phyloP scores from a whole-genome alignment of 1,140 invertebrate genomes.

The Tetramorium simillimum region DNA sequence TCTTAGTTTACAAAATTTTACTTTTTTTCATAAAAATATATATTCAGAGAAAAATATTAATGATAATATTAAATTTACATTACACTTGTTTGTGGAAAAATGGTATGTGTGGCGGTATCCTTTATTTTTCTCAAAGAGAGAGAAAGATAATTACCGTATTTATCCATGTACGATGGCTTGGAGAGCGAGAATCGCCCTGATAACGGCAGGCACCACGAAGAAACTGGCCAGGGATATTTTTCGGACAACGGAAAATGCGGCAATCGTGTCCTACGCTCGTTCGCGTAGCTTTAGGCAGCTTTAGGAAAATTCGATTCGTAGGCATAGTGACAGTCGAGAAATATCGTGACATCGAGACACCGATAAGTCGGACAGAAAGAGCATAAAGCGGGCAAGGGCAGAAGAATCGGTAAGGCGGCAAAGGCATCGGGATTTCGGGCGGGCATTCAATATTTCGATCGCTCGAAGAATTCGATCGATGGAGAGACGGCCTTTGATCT shows the following conservation, averaged over 20 bases:
- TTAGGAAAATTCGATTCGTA: neutral
- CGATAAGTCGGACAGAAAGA: neutral
- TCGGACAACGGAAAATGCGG: conserved; percentile 92
- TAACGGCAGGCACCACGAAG: conserved; percentile 83
- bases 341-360: neutral
- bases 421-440: conserved; percentile 73
- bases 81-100: no score
- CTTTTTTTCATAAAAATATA: no score
- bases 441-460: conserved; percentile 79
- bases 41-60: no score
- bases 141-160: neutral
- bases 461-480: conserved; percentile 74
- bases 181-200: conserved; percentile 78
- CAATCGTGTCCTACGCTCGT: conserved; percentile 91
- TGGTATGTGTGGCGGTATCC: no score
- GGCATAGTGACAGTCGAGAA: neutral
- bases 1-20: no score
- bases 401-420: neutral
- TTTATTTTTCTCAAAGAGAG: no score
- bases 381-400: neutral
- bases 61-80: no score
- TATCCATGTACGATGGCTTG: conserved; percentile 83
- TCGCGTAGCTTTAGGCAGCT: conserved; percentile 85
- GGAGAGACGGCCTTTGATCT: conserved; percentile 76
- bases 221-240: conserved; percentile 93